phyloP scores from a whole-genome alignment of 2,113 vertebrate genomes.

The Sylvia atricapilla region DNA sequence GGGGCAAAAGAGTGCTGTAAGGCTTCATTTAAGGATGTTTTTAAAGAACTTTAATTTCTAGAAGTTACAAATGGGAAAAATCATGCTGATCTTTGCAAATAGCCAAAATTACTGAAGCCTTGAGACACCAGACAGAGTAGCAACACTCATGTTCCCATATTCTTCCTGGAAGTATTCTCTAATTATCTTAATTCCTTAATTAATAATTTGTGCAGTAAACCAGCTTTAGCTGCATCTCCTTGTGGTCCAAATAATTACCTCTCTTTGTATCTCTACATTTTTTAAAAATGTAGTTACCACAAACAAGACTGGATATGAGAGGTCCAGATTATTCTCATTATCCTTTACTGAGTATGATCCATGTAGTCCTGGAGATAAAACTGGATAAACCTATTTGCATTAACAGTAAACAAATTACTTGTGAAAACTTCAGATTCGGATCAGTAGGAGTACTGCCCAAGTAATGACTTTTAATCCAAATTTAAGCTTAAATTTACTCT shows the following conservation, averaged over 20 bases:
- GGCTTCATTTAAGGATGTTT: neutral
- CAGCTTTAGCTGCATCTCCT: neutral
- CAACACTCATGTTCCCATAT: neutral
- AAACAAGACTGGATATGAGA: neutral
- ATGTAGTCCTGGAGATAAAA: neutral
- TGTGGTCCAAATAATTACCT: neutral
- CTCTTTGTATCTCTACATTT: neutral
- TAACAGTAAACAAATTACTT: neutral
- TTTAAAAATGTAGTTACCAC: neutral
- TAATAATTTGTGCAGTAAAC: neutral
- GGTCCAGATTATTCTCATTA: neutral
- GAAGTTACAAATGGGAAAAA: neutral
- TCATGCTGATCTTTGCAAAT: neutral
- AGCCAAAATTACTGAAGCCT: neutral
- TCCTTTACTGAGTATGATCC: neutral
- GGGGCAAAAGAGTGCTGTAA: neutral
- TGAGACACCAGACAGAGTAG: neutral
- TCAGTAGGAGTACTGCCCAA: neutral
- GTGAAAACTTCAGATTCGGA: neutral
- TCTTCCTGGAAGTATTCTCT: neutral
- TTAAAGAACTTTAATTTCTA: neutral
- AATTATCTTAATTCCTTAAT: neutral
- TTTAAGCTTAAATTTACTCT: neutral
- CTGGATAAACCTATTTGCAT: neutral
- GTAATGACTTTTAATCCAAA: neutral